These are phyloP conservation scores for Drosophila nr. medialis DNA, from an alignment of 2,888 invertebrate species.

Conservation along the genomic window DNA sequence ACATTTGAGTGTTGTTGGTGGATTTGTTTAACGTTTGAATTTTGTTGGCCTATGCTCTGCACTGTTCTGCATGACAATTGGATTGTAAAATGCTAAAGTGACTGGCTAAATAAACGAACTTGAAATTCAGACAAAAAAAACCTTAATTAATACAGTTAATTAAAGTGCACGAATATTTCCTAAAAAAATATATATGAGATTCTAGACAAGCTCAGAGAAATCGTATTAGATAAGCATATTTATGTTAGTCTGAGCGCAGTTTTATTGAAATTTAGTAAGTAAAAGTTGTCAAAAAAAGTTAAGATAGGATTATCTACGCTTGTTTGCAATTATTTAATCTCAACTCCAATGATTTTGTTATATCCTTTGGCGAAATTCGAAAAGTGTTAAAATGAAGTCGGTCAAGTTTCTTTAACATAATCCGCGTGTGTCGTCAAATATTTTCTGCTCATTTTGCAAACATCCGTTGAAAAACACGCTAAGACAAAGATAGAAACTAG, in stretches of 20 bases:
- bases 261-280: no score
- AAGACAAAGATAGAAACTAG: not conserved
- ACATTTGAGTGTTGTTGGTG: not conserved
- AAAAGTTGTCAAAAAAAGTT: not conserved
- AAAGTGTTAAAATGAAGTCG: not conserved
- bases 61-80: slow-evolving; percentile 36
- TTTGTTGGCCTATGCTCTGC: slow-evolving; percentile 43
- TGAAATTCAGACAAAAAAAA: not conserved
- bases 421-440: no score
- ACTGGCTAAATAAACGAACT: slow-evolving; percentile 11
- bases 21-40: not conserved
- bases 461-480: not conserved
- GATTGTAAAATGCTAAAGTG: slow-evolving; percentile 30
- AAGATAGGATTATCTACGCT: not conserved
- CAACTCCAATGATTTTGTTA: not conserved
- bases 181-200: not conserved
- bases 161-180: not conserved
- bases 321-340: not conserved
- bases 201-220: not conserved
- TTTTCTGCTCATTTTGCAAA: not conserved
- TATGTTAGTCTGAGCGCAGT: not conserved
- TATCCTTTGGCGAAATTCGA: not conserved
- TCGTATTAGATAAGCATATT: not conserved
- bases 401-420: not conserved
- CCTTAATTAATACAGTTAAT: not conserved